Evolutionary conservation across 2,113 vertebrate species (phyloP).

Genomic region (Balaenoptera acutorostrata): DNA sequence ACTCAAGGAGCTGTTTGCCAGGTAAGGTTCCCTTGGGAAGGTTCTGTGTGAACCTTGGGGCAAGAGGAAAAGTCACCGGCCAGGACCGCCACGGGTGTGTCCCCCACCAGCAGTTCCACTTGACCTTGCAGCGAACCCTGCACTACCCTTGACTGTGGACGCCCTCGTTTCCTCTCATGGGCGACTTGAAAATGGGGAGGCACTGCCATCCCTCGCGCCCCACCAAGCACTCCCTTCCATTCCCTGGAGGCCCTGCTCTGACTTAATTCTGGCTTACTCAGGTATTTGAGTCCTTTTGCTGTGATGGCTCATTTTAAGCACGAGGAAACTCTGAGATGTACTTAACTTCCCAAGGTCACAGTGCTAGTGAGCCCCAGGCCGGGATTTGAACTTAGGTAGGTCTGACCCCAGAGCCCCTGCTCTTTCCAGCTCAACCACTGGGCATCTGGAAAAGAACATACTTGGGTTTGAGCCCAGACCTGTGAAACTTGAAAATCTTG

Average conservation of each 20-base stretch:
- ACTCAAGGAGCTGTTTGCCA: constrained; percentile 88
- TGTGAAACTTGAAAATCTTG: neutral
- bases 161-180: rapidly evolving
- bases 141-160: neutral
- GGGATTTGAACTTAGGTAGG: neutral
- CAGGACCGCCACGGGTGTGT: rapidly evolving
- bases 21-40: constrained; percentile 73
- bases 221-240: rapidly evolving
- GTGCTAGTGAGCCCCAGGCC: neutral
- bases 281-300: neutral
- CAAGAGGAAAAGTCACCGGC: neutral
- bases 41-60: neutral
- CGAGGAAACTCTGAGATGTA: neutral
- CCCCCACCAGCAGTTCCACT: neutral
- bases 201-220: rapidly evolving
- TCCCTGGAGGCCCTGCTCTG: neutral
- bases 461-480: neutral
- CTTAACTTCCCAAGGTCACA: neutral
- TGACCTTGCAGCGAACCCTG: neutral
- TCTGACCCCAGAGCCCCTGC: neutral
- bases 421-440: neutral
- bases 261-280: no score
- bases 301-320: neutral
- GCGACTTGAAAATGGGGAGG: no score
- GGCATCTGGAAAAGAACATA: neutral